Conservation (phyloP, 1,140 invertebrate species). For the Halotydeus destructor region DNA sequence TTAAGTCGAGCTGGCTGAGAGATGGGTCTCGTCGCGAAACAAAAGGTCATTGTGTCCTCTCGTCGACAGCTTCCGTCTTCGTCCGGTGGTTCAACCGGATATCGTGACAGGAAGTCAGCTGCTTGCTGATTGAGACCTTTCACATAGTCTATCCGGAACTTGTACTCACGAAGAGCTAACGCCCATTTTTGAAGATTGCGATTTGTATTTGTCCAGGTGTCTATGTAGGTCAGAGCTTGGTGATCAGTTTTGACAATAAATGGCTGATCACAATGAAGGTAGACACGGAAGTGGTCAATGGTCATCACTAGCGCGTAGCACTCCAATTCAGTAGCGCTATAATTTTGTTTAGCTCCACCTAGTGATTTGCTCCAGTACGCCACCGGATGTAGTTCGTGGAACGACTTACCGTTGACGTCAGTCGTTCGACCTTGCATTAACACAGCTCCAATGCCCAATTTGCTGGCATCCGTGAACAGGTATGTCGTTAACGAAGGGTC, state of each 20-base stretch:
- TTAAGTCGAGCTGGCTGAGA: no score
- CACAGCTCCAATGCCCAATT: conserved; percentile 13
- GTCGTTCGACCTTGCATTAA: conserved; percentile 11
- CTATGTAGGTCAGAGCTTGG: conserved; percentile 21
- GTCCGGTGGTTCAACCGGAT: no score
- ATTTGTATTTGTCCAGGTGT: conserved; percentile 8
- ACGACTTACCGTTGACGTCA: conserved; percentile 1
- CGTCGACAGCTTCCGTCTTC: no score
- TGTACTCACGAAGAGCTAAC: conserved; percentile 4
- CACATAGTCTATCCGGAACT: conserved; percentile 9
- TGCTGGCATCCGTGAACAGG: conserved; percentile 12
- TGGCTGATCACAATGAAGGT: conserved; percentile 23
- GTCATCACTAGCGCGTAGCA: conserved; percentile 28
- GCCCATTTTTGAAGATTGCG: conserved; percentile 3
- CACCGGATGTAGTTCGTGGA: conserved; percentile 17
- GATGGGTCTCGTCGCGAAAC: no score
- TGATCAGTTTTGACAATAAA: conserved; percentile 29
- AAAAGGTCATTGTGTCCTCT: no score
- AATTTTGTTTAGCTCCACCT: conserved; percentile 27
- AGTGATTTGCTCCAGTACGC: conserved; percentile 19
- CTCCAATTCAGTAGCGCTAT: conserved; percentile 32
- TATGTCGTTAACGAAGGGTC: conserved; percentile 3
- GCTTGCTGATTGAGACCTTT: not conserved
- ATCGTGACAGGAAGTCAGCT: conserved; percentile 3
- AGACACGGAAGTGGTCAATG: conserved; percentile 29